These are phyloP conservation scores for Agriopis aurantiaria DNA, from an alignment of 2,888 invertebrate genomes.

Conservation along the genomic window DNA sequence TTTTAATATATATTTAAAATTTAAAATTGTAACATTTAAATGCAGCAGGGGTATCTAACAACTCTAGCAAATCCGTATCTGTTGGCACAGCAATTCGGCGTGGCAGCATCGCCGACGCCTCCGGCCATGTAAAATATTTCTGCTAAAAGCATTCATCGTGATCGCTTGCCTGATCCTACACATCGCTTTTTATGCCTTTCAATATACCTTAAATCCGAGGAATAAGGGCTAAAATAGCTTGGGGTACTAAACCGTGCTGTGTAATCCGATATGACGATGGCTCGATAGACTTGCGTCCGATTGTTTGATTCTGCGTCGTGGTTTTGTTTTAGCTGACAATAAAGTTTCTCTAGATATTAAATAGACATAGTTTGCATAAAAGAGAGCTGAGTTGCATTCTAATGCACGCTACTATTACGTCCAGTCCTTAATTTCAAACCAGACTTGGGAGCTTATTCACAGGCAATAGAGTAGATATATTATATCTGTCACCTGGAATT, in stretches of 20 bases:
- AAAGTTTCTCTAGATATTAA: constrained; percentile 45
- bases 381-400: neutral
- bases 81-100: constrained; percentile 83
- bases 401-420: neutral
- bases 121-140: constrained; percentile 86
- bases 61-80: constrained; percentile 67
- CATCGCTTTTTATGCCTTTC: constrained; percentile 54
- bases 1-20: too few relatives aligned
- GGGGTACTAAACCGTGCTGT: constrained; percentile 69
- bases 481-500: too few relatives aligned
- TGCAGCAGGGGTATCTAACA: constrained; percentile 47
- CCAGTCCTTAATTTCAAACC: too few relatives aligned
- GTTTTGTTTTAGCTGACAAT: constrained; percentile 65
- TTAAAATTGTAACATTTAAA: neutral
- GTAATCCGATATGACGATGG: constrained; percentile 79
- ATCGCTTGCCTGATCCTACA: constrained; percentile 79
- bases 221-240: constrained; percentile 58
- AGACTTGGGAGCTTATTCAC: too few relatives aligned
- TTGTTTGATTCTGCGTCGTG: constrained; percentile 73
- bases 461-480: too few relatives aligned
- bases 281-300: constrained; percentile 72
- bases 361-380: neutral
- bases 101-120: constrained; percentile 74
- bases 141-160: constrained; percentile 85
- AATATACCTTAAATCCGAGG: constrained; percentile 53